Evolutionary conservation across 1,140 invertebrate species (phyloP).

Genomic region (Triops cancriformis): DNA sequence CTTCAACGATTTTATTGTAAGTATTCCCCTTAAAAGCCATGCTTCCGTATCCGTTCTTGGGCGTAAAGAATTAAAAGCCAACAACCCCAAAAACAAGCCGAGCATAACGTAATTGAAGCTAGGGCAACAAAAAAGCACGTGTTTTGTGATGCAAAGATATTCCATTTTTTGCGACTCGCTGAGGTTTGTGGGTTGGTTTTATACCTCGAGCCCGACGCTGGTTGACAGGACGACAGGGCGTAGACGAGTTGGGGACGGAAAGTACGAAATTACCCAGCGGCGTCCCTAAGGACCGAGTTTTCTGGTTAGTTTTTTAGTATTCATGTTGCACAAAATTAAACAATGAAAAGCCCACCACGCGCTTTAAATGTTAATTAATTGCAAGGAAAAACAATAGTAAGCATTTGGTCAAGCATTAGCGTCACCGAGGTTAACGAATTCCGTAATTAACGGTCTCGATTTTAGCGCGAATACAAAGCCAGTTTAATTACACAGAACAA

Average conservation of each 20-base stretch:
- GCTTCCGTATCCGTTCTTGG: constrained; percentile 12
- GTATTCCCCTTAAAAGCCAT: background rate
- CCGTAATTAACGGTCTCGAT: too few relatives aligned
- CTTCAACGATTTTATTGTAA: background rate
- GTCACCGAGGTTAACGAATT: too few relatives aligned
- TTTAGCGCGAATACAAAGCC: too few relatives aligned
- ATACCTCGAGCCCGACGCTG: background rate
- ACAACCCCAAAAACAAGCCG: constrained; percentile 3
- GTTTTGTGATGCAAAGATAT: background rate
- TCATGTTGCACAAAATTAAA: too few relatives aligned
- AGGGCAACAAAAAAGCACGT: background rate
- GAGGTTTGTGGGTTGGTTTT: background rate
- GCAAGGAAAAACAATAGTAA: too few relatives aligned
- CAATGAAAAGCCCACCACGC: too few relatives aligned
- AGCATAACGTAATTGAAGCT: background rate
- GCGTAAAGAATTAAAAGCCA: background rate
- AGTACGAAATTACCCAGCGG: constrained; percentile 1
- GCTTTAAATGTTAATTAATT: too few relatives aligned
- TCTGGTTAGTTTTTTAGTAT: background rate
- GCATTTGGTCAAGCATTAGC: too few relatives aligned
- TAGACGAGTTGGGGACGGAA: background rate
- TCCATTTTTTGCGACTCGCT: background rate
- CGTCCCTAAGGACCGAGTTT: constrained; percentile 6
- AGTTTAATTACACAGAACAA: too few relatives aligned
- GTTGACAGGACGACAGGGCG: constrained; percentile 8